phyloP scores from a whole-genome alignment of 2,113 vertebrate genomes.

The Aegotheles bennettii region DNA sequence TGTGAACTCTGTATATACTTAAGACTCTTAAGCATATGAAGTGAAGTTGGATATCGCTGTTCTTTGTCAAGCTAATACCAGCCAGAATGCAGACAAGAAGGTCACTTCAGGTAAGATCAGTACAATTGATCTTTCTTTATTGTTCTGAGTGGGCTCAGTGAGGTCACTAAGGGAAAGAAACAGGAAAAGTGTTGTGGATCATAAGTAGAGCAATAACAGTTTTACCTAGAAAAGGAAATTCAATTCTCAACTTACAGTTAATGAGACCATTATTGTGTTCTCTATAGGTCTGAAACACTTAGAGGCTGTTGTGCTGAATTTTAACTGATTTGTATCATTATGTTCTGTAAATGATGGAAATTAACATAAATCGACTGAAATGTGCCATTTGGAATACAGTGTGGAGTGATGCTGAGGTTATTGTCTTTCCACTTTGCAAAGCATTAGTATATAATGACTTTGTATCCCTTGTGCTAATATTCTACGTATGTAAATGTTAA shows the following conservation, averaged over 20 bases:
- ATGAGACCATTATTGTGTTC: neutral
- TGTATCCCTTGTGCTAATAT: neutral
- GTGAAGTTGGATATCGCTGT: neutral
- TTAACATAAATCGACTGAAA: conserved; percentile 41
- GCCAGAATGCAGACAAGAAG: neutral
- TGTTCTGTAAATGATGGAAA: conserved; percentile 23
- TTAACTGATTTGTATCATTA: conserved; percentile 30
- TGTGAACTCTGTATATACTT: conserved; percentile 1
- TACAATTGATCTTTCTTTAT: neutral
- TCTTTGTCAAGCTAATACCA: neutral
- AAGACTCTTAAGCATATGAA: neutral
- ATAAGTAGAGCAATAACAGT: neutral
- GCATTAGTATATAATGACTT: conserved; percentile 26
- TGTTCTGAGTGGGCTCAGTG: neutral
- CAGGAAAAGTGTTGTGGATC: neutral
- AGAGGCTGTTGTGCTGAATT: neutral
- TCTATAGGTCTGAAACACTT: neutral
- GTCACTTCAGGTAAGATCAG: neutral
- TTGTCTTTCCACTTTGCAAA: conserved; percentile 21
- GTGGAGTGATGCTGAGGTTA: neutral
- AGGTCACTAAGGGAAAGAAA: neutral
- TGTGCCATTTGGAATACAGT: conserved; percentile 14
- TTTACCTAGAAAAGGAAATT: neutral
- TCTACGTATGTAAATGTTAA: neutral
- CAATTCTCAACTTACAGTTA: neutral